Conservation (phyloP, 2,113 vertebrate genomes). For the Indri indri region DNA sequence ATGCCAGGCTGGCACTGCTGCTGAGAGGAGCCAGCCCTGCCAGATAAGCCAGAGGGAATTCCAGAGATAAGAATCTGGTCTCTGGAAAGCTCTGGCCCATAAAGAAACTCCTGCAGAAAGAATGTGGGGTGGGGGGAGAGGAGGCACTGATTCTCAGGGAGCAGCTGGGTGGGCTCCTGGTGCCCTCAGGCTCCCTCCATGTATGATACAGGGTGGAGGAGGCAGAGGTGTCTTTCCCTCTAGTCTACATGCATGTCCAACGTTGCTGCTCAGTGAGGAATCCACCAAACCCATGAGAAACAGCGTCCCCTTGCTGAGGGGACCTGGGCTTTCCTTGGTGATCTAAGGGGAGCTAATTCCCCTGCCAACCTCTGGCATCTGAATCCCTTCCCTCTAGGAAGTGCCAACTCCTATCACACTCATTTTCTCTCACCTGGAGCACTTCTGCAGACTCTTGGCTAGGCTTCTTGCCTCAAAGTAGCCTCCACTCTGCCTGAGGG, state of each 20-base stretch:
- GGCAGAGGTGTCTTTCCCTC: not conserved
- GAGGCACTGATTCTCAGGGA: not conserved
- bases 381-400: not conserved
- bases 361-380: not conserved
- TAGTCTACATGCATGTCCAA: not conserved
- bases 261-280: not conserved
- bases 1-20: not conserved
- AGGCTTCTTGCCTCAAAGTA: not conserved
- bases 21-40: not conserved
- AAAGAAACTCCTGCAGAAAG: not conserved
- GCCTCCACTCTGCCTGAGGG: not conserved
- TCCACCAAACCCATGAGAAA: not conserved
- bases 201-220: not conserved
- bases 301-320: not conserved
- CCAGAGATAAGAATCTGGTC: constrained; percentile 3
- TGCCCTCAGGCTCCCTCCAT: not conserved
- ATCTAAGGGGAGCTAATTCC: not conserved
- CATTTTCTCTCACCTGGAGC: not conserved
- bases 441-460: not conserved
- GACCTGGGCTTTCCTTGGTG: not conserved
- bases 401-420: not conserved
- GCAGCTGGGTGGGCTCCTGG: not conserved
- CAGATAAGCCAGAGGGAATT: not conserved
- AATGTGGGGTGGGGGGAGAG: not conserved
- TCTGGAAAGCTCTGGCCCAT: constrained; percentile 30